Conservation (phyloP, 2,113 vertebrate species). For the Scytalopus superciliaris region DNA sequence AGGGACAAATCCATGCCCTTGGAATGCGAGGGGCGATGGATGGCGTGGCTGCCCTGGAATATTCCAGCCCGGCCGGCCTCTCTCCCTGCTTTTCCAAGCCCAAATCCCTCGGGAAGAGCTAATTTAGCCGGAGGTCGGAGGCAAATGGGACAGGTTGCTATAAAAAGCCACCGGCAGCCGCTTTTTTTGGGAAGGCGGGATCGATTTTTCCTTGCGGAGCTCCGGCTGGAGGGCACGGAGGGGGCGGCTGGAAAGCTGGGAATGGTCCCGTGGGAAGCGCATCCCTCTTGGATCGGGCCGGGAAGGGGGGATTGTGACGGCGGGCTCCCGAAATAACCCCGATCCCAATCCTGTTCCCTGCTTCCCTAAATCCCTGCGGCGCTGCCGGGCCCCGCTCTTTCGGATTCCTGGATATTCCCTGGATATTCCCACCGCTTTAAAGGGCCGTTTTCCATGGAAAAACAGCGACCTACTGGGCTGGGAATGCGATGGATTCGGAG, state of each 20-base stretch:
- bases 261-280: fast-evolving
- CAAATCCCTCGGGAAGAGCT: neutral
- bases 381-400: neutral
- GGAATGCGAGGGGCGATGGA: neutral
- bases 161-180: constrained; percentile 39
- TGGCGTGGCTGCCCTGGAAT: neutral
- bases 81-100: constrained; percentile 32
- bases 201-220: constrained; percentile 64
- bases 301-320: too few relatives aligned
- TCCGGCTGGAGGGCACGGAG: neutral
- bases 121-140: constrained; percentile 48
- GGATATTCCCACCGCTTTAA: neutral
- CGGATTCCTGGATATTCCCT: neutral
- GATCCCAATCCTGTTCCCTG: fast-evolving
- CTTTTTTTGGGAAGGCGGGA: constrained; percentile 22
- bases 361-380: neutral
- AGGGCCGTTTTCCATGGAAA: neutral
- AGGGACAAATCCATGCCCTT: neutral
- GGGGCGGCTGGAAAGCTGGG: neutral
- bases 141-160: constrained; percentile 62
- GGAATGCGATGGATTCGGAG: fast-evolving
- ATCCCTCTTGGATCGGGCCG: fast-evolving
- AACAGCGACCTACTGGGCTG: neutral
- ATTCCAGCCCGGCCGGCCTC: neutral
- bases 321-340: fast-evolving